Evolutionary conservation across 2,888 invertebrate genomes (phyloP).

Genomic region (Ormyrus thymus): DNA sequence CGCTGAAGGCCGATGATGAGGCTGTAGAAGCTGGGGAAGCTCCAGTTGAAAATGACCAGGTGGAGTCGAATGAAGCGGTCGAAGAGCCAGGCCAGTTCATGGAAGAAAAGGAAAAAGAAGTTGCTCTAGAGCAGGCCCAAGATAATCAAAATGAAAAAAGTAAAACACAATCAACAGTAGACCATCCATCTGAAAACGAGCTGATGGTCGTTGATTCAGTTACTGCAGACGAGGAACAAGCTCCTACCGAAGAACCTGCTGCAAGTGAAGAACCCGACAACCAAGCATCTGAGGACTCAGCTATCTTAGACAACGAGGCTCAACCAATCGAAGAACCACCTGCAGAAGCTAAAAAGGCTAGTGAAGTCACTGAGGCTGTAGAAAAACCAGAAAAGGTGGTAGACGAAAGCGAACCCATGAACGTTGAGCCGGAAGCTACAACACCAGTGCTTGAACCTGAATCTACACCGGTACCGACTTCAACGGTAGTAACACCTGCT

Average conservation of each 20-base stretch:
- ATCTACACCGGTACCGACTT: constrained; percentile 41
- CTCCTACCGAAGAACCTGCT: constrained; percentile 36
- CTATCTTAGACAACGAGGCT: constrained; percentile 6
- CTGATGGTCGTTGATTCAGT: constrained; percentile 27
- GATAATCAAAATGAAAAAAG: constrained; percentile 64
- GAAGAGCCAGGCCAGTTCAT: constrained; percentile 53
- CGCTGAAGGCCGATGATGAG: constrained; percentile 13
- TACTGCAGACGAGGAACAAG: constrained; percentile 12
- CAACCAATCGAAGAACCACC: constrained; percentile 17
- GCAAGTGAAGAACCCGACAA: background rate
- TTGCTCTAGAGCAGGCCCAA: constrained; percentile 53
- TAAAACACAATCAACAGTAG: constrained; percentile 39
- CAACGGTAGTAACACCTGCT: background rate
- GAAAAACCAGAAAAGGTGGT: constrained; percentile 35
- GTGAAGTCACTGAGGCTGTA: constrained; percentile 9
- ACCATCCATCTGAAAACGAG: background rate
- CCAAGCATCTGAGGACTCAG: constrained; percentile 13
- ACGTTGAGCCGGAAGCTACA: constrained; percentile 25
- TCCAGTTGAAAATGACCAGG: constrained; percentile 50
- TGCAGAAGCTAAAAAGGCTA: constrained; percentile 30
- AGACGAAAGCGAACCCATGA: constrained; percentile 43
- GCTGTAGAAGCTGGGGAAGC: constrained; percentile 51
- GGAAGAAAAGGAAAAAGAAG: constrained; percentile 52
- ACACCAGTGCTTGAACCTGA: background rate
- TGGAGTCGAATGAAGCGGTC: constrained; percentile 42